Evolutionary conservation across 1,140 invertebrate species (phyloP).

Genomic region (Ooceraea biroi): DNA sequence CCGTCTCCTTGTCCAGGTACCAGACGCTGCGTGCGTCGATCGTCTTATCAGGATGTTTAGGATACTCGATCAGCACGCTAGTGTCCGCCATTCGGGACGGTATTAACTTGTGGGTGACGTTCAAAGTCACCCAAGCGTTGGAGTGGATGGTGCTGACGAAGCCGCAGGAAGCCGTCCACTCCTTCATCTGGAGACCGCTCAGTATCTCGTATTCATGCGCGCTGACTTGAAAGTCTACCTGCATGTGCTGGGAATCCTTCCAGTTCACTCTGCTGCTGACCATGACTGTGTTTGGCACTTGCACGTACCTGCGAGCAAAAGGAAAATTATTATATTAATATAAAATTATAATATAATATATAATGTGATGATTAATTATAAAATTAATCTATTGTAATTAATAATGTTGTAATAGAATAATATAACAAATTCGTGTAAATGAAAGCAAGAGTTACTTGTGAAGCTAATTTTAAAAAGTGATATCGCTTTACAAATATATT

Average conservation of each 20-base stretch:
- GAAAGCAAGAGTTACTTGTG: too few species aligned
- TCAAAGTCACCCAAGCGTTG: slow-evolving; percentile 87
- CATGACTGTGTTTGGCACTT: slow-evolving; percentile 79
- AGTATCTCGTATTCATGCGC: slow-evolving; percentile 75
- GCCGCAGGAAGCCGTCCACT: slow-evolving; percentile 86
- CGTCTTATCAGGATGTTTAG: slow-evolving; percentile 83
- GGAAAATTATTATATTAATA: slow-evolving; percentile 44
- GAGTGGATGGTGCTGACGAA: slow-evolving; percentile 88
- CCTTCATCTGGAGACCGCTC: slow-evolving; percentile 66
- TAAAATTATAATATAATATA: slow-evolving; percentile 36
- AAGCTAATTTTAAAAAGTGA: too few species aligned
- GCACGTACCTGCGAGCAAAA: slow-evolving; percentile 80
- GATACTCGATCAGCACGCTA: slow-evolving; percentile 85
- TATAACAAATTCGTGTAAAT: too few species aligned
- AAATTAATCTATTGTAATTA: too few species aligned
- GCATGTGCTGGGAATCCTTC: slow-evolving; percentile 87
- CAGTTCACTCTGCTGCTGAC: slow-evolving; percentile 86
- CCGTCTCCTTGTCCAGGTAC: slow-evolving; percentile 83
- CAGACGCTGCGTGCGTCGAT: slow-evolving; percentile 87
- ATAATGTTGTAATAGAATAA: too few species aligned
- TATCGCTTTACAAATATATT: too few species aligned
- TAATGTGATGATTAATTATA: not conserved
- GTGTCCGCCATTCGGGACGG: slow-evolving; percentile 85
- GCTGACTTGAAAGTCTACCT: slow-evolving; percentile 86
- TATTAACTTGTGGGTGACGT: slow-evolving; percentile 86